phyloP scores from a whole-genome alignment of 2,888 invertebrate genomes.

The Tinea trinotella region DNA sequence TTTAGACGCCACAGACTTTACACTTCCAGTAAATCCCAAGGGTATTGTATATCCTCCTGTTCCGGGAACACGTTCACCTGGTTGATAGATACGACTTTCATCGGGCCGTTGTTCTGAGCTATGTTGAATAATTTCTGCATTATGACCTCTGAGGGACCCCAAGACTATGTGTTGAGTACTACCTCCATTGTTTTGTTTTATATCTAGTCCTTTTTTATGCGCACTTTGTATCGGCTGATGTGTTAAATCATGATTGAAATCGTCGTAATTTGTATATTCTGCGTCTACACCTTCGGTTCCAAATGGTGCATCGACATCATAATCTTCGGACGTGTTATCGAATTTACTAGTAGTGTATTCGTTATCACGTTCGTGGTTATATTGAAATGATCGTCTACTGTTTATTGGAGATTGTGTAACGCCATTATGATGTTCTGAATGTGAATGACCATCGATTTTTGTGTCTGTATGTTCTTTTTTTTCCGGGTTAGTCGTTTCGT shows the following conservation, averaged over 20 bases:
- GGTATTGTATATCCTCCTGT: slow-evolving; percentile 78
- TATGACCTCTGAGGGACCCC: slow-evolving; percentile 71
- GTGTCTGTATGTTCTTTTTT: slow-evolving; percentile 35
- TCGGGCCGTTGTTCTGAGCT: slow-evolving; percentile 59
- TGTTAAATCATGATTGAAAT: slow-evolving; percentile 54
- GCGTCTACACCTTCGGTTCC: slow-evolving; percentile 50
- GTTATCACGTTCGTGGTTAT: slow-evolving; percentile 33
- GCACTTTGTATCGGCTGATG: slow-evolving; percentile 48
- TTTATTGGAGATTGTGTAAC: slow-evolving; percentile 35
- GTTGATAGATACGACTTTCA: slow-evolving; percentile 73
- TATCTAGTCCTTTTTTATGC: slow-evolving; percentile 46
- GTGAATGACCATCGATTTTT: slow-evolving; percentile 38
- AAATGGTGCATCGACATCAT: slow-evolving; percentile 53
- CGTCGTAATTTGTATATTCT: slow-evolving; percentile 76
- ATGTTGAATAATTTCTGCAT: slow-evolving; percentile 74
- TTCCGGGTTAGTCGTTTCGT: slow-evolving; percentile 23
- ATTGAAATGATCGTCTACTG: slow-evolving; percentile 48
- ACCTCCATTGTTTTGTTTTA: slow-evolving; percentile 61
- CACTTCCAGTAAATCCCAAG: slow-evolving; percentile 76
- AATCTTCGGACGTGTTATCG: slow-evolving; percentile 47
- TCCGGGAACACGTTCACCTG: slow-evolving; percentile 78
- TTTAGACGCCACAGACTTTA: slow-evolving; percentile 76
- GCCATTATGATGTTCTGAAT: slow-evolving; percentile 51
- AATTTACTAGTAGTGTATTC: slow-evolving; percentile 54
- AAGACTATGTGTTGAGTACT: slow-evolving; percentile 77